Evolutionary conservation across 1,140 invertebrate genomes (phyloP).

Genomic region (Drosophila santomea): DNA sequence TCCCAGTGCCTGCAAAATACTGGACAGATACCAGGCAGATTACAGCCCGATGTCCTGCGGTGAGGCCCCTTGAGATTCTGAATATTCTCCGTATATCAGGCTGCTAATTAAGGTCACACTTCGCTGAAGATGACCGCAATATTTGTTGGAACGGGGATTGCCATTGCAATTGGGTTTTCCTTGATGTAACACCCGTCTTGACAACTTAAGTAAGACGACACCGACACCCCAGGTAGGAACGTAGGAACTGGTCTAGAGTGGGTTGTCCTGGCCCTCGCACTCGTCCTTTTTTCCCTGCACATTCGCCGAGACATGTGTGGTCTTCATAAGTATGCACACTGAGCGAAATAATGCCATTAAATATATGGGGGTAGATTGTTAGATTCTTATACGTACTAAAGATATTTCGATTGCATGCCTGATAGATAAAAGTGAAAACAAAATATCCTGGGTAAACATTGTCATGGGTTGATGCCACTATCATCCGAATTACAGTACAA

Average conservation of each 20-base stretch:
- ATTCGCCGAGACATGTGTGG: neutral
- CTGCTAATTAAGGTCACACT: slow-evolving; percentile 52
- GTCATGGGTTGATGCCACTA: too few relatives aligned
- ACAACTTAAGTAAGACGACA: slow-evolving; percentile 50
- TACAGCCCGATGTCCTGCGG: slow-evolving; percentile 27
- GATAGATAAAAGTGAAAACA: too few relatives aligned
- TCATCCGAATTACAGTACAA: too few relatives aligned
- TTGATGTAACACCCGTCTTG: slow-evolving; percentile 48
- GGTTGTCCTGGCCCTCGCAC: slow-evolving; percentile 10
- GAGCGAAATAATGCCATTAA: neutral
- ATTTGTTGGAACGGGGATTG: slow-evolving; percentile 11
- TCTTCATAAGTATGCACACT: slow-evolving; percentile 9
- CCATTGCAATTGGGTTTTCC: slow-evolving; percentile 9
- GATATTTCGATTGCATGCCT: too few relatives aligned
- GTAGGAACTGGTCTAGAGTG: slow-evolving; percentile 3
- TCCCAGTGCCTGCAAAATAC: slow-evolving; percentile 10
- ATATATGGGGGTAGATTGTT: neutral
- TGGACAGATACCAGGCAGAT: slow-evolving; percentile 1
- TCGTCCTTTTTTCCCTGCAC: slow-evolving; percentile 6
- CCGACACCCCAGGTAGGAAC: slow-evolving; percentile 33
- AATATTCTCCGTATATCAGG: neutral
- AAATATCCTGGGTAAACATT: neutral
- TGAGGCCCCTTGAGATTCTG: slow-evolving; percentile 8
- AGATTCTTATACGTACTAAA: too few relatives aligned
- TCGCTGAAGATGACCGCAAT: slow-evolving; percentile 48